phyloP scores from a whole-genome alignment of 2,888 invertebrate species.

The Pachliopta kotzebuea region DNA sequence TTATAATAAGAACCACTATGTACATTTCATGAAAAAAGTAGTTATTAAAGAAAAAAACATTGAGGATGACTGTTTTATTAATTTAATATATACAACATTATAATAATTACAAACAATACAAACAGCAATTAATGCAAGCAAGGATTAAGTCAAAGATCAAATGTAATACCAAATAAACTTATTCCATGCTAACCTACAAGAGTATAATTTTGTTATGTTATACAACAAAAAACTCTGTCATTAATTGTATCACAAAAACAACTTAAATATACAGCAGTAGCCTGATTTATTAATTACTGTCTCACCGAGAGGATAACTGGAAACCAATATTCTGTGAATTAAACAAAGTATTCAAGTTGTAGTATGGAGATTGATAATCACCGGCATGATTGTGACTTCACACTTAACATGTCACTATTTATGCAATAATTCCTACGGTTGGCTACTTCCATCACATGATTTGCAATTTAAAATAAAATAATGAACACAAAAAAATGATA shows the following conservation, averaged over 20 bases:
- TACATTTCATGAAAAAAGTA: not conserved
- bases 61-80: constrained; percentile 49
- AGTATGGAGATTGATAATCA: not conserved
- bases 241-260: constrained; percentile 44
- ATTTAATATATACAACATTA: constrained; percentile 59
- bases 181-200: constrained; percentile 32
- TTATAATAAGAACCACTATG: too few species aligned
- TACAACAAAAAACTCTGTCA: constrained; percentile 46
- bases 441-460: not conserved
- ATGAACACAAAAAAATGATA: too few species aligned
- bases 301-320: too few species aligned
- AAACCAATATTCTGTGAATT: too few species aligned
- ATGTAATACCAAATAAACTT: constrained; percentile 21
- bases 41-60: constrained; percentile 14
- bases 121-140: constrained; percentile 26
- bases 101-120: constrained; percentile 37
- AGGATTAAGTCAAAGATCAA: constrained; percentile 28
- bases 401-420: too few species aligned
- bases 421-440: not conserved
- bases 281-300: not conserved
- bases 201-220: constrained; percentile 43
- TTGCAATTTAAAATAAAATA: too few species aligned
- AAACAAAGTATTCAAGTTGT: too few species aligned
- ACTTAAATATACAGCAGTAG: constrained; percentile 1
- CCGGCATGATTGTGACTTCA: too few species aligned